A percentile compares a stretch with the other conserved stretches of the same genome.
These are phyloP conservation scores for Heliopora coerulea DNA, from an alignment of 92 coral and sea anemone species.

Conservation along the genomic window DNA sequence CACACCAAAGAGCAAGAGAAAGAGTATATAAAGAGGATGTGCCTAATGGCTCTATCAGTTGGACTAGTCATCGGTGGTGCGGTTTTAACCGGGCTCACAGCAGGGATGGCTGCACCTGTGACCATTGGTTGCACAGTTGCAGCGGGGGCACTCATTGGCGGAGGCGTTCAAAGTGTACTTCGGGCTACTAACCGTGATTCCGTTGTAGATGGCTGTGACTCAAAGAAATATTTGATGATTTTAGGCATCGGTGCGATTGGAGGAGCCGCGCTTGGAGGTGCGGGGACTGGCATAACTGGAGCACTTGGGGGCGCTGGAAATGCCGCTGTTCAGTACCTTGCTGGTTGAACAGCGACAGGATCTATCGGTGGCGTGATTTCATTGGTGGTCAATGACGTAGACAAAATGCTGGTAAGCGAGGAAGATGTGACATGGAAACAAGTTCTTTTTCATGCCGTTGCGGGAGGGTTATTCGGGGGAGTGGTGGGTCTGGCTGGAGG, in stretches of 20 bases:
- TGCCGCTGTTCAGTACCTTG: background rate
- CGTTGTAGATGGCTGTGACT: slow-evolving; percentile 1
- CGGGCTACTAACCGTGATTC: background rate
- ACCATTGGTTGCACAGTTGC: background rate
- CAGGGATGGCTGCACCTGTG: slow-evolving; percentile 26
- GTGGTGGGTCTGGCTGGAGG: slow-evolving; percentile 33
- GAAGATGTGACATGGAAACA: slow-evolving; percentile 44
- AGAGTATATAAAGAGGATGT: slow-evolving; percentile 9
- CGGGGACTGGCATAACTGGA: background rate
- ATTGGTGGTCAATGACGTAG: background rate
- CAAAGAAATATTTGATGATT: background rate
- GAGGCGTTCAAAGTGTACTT: slow-evolving; percentile 20
- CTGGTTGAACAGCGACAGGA: slow-evolving; percentile 10
- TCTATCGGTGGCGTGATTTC: slow-evolving; percentile 3
- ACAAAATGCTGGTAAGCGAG: slow-evolving; percentile 34
- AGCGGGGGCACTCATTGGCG: slow-evolving; percentile 21
- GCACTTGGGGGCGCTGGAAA: slow-evolving; percentile 11
- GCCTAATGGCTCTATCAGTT: background rate
- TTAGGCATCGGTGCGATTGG: background rate
- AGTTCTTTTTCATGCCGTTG: slow-evolving; percentile 30
- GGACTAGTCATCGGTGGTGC: slow-evolving; percentile 13
- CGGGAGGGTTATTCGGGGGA: slow-evolving; percentile 34
- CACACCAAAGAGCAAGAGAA: slow-evolving; percentile 22
- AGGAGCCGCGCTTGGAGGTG: slow-evolving; percentile 22
- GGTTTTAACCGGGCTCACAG: slow-evolving; percentile 5